These are phyloP conservation scores for Dicranocentrus wangi DNA, from an alignment of 2,888 invertebrate genomes.

Conservation along the genomic window DNA sequence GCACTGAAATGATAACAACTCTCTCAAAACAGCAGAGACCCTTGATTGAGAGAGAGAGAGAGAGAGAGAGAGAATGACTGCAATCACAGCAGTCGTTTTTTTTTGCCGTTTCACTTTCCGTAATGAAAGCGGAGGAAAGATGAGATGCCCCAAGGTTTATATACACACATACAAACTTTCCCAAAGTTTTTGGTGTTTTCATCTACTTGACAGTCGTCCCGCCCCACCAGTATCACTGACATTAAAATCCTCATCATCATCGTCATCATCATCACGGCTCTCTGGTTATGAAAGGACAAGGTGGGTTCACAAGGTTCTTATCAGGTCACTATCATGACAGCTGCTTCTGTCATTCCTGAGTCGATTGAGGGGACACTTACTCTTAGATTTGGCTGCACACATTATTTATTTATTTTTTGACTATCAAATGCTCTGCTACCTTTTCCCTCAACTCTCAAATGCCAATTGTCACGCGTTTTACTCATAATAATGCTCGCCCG, in stretches of 20 bases:
- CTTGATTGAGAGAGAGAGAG: no score
- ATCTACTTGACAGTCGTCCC: conserved; percentile 21
- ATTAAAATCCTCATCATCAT: conserved; percentile 58
- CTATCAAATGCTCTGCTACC: conserved; percentile 64
- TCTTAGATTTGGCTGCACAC: neutral
- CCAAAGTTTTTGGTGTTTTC: conserved; percentile 2
- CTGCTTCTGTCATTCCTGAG: conserved; percentile 65
- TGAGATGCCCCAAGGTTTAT: conserved; percentile 8
- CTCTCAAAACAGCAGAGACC: conserved; percentile 35
- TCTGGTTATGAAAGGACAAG: conserved; percentile 65
- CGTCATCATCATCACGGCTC: no score
- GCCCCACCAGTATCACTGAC: conserved; percentile 53
- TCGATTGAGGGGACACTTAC: neutral
- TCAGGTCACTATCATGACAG: conserved; percentile 73
- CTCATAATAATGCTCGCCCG: conserved; percentile 17
- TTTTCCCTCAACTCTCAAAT: conserved; percentile 24
- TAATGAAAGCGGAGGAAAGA: conserved; percentile 18
- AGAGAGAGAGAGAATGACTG: no score
- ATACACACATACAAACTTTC: conserved; percentile 34
- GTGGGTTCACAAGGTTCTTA: conserved; percentile 67
- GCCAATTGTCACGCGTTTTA: conserved; percentile 42
- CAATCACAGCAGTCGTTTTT: conserved; percentile 13
- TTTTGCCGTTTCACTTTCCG: no score
- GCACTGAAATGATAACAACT: conserved; percentile 49
- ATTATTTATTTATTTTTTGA: conserved; percentile 33